Base-by-base conservation (phyloP, 2,797 vertebrate genomes). In the Ispidina picta region DNA sequence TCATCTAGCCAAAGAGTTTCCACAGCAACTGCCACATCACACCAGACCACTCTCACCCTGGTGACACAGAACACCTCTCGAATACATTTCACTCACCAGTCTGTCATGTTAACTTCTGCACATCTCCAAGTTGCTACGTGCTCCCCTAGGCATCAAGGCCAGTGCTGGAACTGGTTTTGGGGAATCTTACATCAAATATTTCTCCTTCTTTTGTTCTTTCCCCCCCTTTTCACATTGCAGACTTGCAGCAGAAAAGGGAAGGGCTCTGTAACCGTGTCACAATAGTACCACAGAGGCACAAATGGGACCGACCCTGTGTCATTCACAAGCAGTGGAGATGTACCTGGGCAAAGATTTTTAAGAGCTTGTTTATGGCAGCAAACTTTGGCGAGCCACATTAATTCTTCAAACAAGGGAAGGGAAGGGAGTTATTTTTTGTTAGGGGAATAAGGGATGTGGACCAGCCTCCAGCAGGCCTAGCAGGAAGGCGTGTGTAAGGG, bases 401-500 rank as follows among this genome's bases (percentile, higher is more conserved):
- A 91, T 84, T 91, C 91, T 88, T 93, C 88, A 80, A 79, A 77
- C 35, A 59, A 54, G 71, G 28, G 49, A 84, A 94, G 49, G 58
- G 63, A 74, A 76, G 90, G 88, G 64, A 86, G 86, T 63, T 86
- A 90, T 92, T 94, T 94, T 91, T 91, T 83, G 86, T 86, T 88
- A 74, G 78, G 92, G 92, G 83, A 93, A 86, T 71, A 90, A 81
- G 86, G 88, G 81, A 89, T 82, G 88, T 71, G 71, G 83, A 93
- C 91, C 72, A 93, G 86, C 83, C 85, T 95, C 87, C 92, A 94
- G 93, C 90, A 93, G 87, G 92, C 84, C 93, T 93, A 92, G 80
- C 87, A 93, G 86, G 81, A 94, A 94, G 92, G 83, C 78, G 31
- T 91, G 83, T 92, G 88, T 94, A 94, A 91, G 94, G 93, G 88